phyloP scores from a whole-genome alignment of 2,797 vertebrate genomes.

The Gorsachius magnificus region DNA sequence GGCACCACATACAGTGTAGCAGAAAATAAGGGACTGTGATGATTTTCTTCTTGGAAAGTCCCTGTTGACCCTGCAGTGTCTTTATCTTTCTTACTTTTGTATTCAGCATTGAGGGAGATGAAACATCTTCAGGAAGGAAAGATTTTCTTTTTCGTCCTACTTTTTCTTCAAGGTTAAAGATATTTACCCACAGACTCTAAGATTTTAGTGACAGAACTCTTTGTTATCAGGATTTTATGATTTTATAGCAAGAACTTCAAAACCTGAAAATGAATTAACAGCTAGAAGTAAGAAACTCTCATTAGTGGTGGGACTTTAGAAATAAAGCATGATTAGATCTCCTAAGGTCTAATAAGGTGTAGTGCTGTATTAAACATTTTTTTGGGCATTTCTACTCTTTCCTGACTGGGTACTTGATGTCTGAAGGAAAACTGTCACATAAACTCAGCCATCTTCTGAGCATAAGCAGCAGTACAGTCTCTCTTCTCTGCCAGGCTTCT shows the following conservation, averaged over 20 bases:
- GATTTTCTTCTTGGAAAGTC: not conserved
- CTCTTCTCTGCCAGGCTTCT: not conserved
- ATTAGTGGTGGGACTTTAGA: not conserved
- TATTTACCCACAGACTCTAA: not conserved
- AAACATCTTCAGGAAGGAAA: not conserved
- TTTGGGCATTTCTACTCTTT: not conserved
- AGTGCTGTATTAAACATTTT: not conserved
- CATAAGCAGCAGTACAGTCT: not conserved
- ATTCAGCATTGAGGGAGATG: not conserved
- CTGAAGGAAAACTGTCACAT: not conserved
- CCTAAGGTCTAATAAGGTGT: not conserved
- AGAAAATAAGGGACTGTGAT: not conserved
- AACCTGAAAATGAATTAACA: not conserved
- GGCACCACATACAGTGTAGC: not conserved
- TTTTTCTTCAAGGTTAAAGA: not conserved
- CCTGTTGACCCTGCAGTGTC: not conserved
- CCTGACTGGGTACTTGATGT: not conserved
- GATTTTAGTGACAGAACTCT: not conserved
- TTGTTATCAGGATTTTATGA: not conserved
- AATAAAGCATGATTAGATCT: not conserved
- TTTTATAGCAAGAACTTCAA: not conserved
- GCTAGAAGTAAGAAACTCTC: not conserved
- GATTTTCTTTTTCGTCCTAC: not conserved
- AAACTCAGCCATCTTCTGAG: not conserved
- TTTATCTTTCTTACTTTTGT: not conserved